Base-by-base conservation (phyloP, 2,888 invertebrate genomes). In the Cyrtodaria siliqua region DNA sequence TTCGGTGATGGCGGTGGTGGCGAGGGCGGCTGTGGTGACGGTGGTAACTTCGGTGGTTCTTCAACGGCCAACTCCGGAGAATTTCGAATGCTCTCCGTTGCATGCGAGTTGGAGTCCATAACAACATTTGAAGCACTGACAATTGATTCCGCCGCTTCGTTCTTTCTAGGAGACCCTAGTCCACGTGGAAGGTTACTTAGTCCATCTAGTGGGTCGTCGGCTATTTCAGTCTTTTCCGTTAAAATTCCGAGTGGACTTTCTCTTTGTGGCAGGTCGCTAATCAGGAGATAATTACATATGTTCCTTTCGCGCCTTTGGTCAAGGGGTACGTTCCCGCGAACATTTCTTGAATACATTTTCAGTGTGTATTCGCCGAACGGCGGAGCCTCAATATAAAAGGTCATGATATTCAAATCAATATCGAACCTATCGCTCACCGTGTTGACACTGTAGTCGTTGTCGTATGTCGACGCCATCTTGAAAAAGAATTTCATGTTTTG, bases 261-360 rank as follows among this genome's bases (percentile, higher is more conserved):
- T 23, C 61, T 38, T 18, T 60, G 62, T n/a, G 42, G 77, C 6
- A 77, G n/a, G 42, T 81, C 81, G 53, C 83, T 85, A 20, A 85
- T 79, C 9, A 87, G 68, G 16, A 87, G 72, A 69, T 87, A 88
- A 56, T 91, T 91, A 64, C 90, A 91, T 29, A 91, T 84, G 69
- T 91, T 91, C 14, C 73, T 70, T 47, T 87, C 76, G 18, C 52
- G 44, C 24, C 76, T 69, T 57, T 76, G 64, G 8, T 69, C 61
- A 14, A 55, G 18, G 1, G 81, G 60, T 8, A 74, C 66, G 27
- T 74, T 70, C 4, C 77, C 81, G 8, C 74, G 70, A 8, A 81
- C 81, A 56, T 81, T 81, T 68, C 77, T 52, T 2, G 81, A 60
- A 33, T 55, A 81, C 81, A 81, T 81, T 56, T 81, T 81, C 23